phyloP scores from a whole-genome alignment of 2,113 vertebrate species.

The Myiagra hebetior region DNA sequence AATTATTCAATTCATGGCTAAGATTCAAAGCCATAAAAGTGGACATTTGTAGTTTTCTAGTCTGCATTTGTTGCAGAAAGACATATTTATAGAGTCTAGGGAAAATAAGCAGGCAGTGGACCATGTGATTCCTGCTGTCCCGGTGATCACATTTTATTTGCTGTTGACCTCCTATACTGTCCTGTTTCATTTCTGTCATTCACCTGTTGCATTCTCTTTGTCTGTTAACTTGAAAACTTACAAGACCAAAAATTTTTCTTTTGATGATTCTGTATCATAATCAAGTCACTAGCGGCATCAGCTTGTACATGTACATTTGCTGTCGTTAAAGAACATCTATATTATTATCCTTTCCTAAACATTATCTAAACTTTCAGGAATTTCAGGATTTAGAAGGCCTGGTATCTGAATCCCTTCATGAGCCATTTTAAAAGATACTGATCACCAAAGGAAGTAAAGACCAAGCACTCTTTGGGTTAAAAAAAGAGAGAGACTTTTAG shows the following conservation, averaged over 20 bases:
- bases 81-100: background rate
- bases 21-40: background rate
- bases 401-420: background rate
- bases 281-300: background rate
- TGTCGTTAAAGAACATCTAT: background rate
- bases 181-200: background rate
- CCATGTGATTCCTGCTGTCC: background rate
- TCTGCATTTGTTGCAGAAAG: background rate
- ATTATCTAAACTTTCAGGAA: background rate
- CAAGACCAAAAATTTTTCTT: background rate
- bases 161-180: fast-evolving
- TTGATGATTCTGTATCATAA: background rate
- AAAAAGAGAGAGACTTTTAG: background rate
- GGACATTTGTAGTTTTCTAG: background rate
- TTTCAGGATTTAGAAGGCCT: background rate
- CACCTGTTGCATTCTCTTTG: background rate
- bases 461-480: background rate
- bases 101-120: background rate
- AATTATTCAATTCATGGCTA: background rate
- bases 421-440: background rate
- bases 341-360: background rate
- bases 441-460: background rate
- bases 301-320: background rate
- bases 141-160: background rate
- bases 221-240: background rate